Percentiles rank a stretch among this genome's conserved stretches.
phyloP scores from a whole-genome alignment of 2,113 vertebrate genomes.

The Pavo muticus region DNA sequence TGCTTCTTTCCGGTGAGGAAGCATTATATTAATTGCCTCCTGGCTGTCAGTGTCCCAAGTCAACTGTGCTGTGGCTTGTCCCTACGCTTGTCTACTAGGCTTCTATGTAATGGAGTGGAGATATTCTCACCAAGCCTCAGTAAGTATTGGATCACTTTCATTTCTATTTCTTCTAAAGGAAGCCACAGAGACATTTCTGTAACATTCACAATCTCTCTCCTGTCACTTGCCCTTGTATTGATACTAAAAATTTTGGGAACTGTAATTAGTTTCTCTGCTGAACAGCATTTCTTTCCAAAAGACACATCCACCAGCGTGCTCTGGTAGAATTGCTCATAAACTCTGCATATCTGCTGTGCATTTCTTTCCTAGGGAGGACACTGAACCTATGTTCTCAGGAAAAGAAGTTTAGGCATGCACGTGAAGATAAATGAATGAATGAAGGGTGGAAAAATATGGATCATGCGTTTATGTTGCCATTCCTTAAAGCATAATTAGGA shows the following conservation, averaged over 20 bases:
- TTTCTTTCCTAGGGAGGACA: background rate
- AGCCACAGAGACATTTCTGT: no score
- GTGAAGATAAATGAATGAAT: background rate
- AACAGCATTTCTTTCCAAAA: background rate
- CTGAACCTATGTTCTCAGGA: background rate
- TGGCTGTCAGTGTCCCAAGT: background rate
- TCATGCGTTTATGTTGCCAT: background rate
- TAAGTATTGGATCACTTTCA: background rate
- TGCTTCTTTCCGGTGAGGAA: background rate
- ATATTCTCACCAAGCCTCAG: background rate
- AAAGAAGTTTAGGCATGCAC: accelerated
- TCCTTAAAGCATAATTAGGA: background rate
- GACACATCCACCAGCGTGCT: background rate
- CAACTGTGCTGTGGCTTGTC: background rate
- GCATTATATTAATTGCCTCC: background rate
- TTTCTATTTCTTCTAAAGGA: background rate
- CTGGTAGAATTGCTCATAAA: background rate
- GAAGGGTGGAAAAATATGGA: background rate
- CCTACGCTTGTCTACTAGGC: background rate
- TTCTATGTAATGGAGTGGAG: background rate
- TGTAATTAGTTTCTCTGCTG: background rate
- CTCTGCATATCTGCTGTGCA: no score
- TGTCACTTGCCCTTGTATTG: background rate
- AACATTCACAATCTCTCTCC: background rate
- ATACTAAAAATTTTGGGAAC: background rate